A percentile compares a stretch with the other conserved stretches of the same genome.
These are phyloP conservation scores for Prionailurus viverrinus DNA, from an alignment of 2,113 vertebrate genomes.

Conservation along the genomic window DNA sequence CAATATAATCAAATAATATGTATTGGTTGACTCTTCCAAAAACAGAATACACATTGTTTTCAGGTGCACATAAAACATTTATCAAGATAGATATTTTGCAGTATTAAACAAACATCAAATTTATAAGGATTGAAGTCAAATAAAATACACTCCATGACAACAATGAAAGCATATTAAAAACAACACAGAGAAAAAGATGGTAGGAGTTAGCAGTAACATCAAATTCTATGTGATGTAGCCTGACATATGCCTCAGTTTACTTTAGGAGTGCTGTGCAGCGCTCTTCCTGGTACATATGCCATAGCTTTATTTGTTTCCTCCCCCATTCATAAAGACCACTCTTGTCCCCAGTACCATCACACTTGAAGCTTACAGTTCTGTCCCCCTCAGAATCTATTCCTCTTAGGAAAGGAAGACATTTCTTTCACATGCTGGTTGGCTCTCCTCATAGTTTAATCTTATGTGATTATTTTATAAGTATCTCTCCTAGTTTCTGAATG, in stretches of 20 bases:
- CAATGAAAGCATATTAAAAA: background rate
- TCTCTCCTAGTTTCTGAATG: background rate
- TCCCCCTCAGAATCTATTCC: background rate
- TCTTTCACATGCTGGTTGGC: background rate
- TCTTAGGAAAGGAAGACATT: background rate
- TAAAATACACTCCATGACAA: background rate
- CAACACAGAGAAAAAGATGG: background rate
- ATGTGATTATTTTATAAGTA: background rate
- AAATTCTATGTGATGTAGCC: background rate
- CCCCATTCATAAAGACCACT: background rate
- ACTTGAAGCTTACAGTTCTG: background rate
- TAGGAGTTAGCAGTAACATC: background rate
- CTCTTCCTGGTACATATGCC: background rate
- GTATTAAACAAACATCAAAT: conserved; percentile 21
- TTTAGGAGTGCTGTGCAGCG: background rate
- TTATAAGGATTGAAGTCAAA: conserved; percentile 20
- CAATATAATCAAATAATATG: background rate
- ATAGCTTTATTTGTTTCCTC: background rate
- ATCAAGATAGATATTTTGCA: background rate
- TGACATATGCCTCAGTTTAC: background rate
- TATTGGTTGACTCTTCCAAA: background rate
- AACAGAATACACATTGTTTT: background rate
- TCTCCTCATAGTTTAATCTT: background rate
- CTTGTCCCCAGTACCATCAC: background rate
- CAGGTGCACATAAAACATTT: background rate